phyloP scores from a whole-genome alignment of 2,888 invertebrate genomes.

The Parnassius apollo region DNA sequence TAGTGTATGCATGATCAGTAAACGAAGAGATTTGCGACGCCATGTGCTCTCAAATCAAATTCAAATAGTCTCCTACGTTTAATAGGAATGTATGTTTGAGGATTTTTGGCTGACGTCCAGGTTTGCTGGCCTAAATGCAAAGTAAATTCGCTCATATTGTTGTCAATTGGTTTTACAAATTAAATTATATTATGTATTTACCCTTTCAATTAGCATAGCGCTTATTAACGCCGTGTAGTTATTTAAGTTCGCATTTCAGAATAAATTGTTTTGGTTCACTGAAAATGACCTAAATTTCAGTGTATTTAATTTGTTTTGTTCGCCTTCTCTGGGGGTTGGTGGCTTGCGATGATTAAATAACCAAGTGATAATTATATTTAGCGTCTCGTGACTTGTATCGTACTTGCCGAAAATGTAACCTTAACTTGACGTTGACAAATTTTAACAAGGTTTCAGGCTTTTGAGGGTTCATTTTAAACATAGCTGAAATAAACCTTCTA shows the following conservation, averaged over 20 bases:
- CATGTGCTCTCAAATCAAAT: slow-evolving; percentile 51
- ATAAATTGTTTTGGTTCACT: background rate
- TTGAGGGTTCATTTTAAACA: no score
- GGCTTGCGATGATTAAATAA: background rate
- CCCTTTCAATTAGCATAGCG: slow-evolving; percentile 24
- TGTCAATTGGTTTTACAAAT: slow-evolving; percentile 41
- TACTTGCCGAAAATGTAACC: no score
- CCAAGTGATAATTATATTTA: background rate
- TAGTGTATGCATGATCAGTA: slow-evolving; percentile 38
- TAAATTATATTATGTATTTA: slow-evolving; percentile 23
- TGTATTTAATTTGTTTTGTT: background rate
- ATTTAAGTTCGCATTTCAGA: slow-evolving; percentile 17
- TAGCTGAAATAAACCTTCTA: no score
- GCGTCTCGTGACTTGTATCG: no score
- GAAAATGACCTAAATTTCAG: background rate
- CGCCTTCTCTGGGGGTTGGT: background rate
- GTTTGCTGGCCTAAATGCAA: slow-evolving; percentile 45
- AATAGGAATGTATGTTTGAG: slow-evolving; percentile 38
- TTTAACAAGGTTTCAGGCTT: no score
- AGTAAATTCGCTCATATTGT: slow-evolving; percentile 56
- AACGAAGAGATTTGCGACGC: slow-evolving; percentile 50
- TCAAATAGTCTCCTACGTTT: slow-evolving; percentile 30
- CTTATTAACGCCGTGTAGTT: slow-evolving; percentile 18
- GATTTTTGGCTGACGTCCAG: slow-evolving; percentile 63
- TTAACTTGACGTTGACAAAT: no score